A percentile compares a stretch with the other conserved stretches of the same genome.
These are phyloP conservation scores for Felis chaus DNA, from an alignment of 2,113 vertebrate species.

Conservation along the genomic window DNA sequence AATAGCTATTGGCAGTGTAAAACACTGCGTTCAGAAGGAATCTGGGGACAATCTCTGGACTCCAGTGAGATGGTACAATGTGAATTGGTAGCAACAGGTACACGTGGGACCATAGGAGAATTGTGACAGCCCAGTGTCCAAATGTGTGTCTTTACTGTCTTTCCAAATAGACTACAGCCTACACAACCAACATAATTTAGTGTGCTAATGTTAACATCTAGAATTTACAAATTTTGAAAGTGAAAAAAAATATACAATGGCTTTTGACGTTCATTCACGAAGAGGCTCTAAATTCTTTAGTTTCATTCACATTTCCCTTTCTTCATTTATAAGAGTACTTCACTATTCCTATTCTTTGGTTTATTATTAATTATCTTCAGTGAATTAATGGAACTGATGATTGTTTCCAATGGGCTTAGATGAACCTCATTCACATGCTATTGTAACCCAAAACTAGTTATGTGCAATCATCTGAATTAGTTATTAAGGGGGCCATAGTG, in stretches of 20 bases:
- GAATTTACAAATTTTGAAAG: not conserved
- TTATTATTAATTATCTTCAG: not conserved
- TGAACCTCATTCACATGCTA: not conserved
- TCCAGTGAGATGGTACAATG: not conserved
- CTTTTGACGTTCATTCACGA: not conserved
- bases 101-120: not conserved
- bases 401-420: not conserved
- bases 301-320: not conserved
- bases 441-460: not conserved
- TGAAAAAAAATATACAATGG: not conserved
- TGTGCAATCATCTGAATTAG: not conserved
- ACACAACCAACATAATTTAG: not conserved
- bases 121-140: not conserved
- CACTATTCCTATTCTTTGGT: not conserved
- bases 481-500: not conserved
- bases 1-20: not conserved
- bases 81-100: not conserved
- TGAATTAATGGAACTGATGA: not conserved
- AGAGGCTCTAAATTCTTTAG: not conserved
- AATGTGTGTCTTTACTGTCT: not conserved
- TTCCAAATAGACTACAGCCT: not conserved
- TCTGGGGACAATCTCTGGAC: not conserved
- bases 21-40: not conserved
- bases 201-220: not conserved
- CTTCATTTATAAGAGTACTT: not conserved